Evolutionary conservation across 2,797 vertebrate genomes (phyloP).

Genomic region (Falco biarmicus): DNA sequence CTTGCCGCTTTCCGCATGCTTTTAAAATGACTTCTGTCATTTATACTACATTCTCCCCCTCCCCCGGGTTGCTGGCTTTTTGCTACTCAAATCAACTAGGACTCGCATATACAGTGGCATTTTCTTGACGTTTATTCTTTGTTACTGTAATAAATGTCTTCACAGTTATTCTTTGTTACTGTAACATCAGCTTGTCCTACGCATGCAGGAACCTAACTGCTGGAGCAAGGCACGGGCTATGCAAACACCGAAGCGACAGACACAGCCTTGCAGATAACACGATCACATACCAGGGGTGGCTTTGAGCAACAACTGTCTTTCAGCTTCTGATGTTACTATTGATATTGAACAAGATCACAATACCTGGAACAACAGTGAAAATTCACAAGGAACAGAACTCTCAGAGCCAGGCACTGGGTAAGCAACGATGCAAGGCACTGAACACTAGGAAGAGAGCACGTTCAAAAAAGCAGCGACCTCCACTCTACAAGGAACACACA

Average conservation of each 20-base stretch:
- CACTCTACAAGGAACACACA: background rate
- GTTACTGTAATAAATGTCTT: no score
- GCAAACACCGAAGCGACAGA: background rate
- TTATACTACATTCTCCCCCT: no score
- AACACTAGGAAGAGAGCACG: background rate
- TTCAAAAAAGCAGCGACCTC: background rate
- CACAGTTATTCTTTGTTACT: background rate
- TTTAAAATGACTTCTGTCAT: background rate
- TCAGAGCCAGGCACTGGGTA: background rate
- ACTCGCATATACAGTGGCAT: rapidly evolving
- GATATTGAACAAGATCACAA: rapidly evolving
- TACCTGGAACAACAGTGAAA: rapidly evolving
- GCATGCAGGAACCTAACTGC: rapidly evolving
- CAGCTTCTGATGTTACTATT: no score
- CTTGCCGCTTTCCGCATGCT: background rate
- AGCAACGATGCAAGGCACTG: rapidly evolving
- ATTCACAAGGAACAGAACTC: background rate
- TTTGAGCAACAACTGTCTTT: rapidly evolving
- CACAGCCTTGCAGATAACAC: rapidly evolving
- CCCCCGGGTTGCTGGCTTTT: background rate
- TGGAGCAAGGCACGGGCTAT: background rate
- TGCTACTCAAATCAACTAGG: background rate
- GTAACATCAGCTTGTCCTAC: background rate
- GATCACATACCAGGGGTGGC: rapidly evolving
- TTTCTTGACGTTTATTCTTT: background rate